Percentiles rank a stretch among this genome's conserved stretches.
Conservation (phyloP, 2,888 invertebrate genomes). For the Caenorhabditis panamensis region DNA sequence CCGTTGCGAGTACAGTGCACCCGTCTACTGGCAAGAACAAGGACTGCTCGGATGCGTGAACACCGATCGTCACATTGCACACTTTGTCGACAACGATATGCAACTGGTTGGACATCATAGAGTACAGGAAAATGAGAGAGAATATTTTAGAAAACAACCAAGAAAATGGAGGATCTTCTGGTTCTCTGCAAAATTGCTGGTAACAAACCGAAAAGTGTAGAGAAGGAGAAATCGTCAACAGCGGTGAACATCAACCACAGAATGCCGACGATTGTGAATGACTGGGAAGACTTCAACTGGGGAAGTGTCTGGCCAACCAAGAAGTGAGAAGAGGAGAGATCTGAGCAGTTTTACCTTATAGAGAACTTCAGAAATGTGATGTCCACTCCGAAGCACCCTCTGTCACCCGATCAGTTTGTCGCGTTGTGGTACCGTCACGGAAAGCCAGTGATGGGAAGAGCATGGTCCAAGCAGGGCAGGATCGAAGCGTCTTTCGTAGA, state of each 20-base stretch:
- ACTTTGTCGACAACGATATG: conserved; percentile 47
- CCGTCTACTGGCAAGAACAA: conserved; percentile 60
- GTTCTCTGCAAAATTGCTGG: conserved; percentile 53
- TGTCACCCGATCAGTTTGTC: conserved; percentile 65
- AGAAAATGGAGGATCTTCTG: conserved; percentile 32
- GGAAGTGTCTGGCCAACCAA: conserved; percentile 58
- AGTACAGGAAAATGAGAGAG: background rate
- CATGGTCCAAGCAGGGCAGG: conserved; percentile 59
- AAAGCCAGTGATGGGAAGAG: conserved; percentile 71
- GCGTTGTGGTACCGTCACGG: conserved; percentile 71
- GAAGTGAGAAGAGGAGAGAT: conserved; percentile 23
- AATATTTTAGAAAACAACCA: conserved; percentile 17
- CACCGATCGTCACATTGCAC: conserved; percentile 34
- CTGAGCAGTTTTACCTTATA: too few species aligned
- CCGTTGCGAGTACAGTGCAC: conserved; percentile 54
- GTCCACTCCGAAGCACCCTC: conserved; percentile 37
- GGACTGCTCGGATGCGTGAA: conserved; percentile 54
- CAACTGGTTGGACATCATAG: conserved; percentile 14
- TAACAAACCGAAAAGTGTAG: conserved; percentile 6
- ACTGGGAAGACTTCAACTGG: conserved; percentile 66
- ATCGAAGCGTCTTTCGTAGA: conserved; percentile 69
- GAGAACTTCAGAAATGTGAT: conserved; percentile 36
- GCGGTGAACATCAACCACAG: background rate
- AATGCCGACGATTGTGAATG: conserved; percentile 59
- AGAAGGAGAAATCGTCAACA: conserved; percentile 28